Evolutionary conservation across 2,113 vertebrate genomes (phyloP), one percentile per base, ranked within the genome.

Genomic region (Strix uralensis): DNA sequence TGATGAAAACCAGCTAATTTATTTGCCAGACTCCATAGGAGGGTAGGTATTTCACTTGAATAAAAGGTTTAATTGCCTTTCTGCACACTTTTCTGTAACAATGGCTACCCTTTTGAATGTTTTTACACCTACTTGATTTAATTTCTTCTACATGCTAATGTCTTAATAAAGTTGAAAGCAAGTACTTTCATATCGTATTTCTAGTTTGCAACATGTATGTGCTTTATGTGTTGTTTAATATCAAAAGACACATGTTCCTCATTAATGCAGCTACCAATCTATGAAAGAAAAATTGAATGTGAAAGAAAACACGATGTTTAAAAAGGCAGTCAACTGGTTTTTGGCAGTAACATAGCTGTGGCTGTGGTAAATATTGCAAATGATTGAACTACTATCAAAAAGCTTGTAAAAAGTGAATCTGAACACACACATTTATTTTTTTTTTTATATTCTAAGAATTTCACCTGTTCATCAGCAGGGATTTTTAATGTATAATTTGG

Each of bases 1-100:
- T 97, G 99, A 99, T 98, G 99, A 99, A 98, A 99, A 99, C 97
- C 99, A 99, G 95, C 97, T 99, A 90, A 99, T 99, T 97, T 99
- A 98, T 96, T 97, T 99, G 88, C 99, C 99, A 61, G 99, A 99
- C 94, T 99, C 99, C 34, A 97, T 99, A 86, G 99, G 99, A 96
- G 99, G 99, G 99, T 99, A 98, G 96, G 99, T 97, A 67, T 97
- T 98, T 91, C 51, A 72, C 49, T 19, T 69, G 34, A 79, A 87
- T 59, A 63, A 84, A 69, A 73, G 26, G 10, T 25, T 47, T 7
- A 15, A 58, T 52, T 90, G 34, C 25, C 12, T 63, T 91, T 90
- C 38, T 95, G 22, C 15, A 69, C 3, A 11, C 15, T 82, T 26
- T 73, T 32, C 29, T 81, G 23, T 90, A 93, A 66, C 12, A 49